phyloP scores from a whole-genome alignment of 1,140 invertebrate species.

The Elysia chlorotica region DNA sequence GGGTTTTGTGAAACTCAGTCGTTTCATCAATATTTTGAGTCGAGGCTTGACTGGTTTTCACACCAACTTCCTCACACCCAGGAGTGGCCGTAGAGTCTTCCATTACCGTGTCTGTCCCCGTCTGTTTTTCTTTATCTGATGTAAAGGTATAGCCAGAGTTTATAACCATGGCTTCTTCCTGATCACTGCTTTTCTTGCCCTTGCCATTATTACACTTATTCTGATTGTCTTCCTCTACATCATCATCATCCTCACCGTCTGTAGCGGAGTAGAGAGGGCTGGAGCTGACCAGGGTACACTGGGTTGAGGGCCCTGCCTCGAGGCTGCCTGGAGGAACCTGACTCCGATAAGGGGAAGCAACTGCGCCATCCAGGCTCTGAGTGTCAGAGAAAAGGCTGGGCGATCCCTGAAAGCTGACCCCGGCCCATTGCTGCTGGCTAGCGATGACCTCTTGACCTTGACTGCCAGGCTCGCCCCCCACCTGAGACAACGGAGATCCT shows the following conservation, averaged over 20 bases:
- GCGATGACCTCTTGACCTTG: too few relatives aligned
- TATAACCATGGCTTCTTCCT: not conserved
- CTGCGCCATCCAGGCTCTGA: not conserved
- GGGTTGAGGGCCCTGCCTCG: not conserved
- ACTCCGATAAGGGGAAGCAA: not conserved
- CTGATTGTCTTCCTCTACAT: not conserved
- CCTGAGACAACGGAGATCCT: too few relatives aligned
- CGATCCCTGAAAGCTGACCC: too few relatives aligned
- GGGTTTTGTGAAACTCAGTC: too few relatives aligned
- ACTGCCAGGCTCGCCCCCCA: too few relatives aligned
- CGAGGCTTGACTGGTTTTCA: too few relatives aligned
- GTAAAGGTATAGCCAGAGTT: not conserved
- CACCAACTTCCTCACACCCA: not conserved
- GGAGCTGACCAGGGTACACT: not conserved
- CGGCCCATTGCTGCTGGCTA: too few relatives aligned
- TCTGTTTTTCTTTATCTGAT: not conserved
- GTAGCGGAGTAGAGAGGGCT: slow-evolving; percentile 9
- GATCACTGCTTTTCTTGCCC: too few relatives aligned
- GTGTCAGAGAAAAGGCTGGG: slow-evolving; percentile 1
- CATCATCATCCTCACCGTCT: slow-evolving; percentile 17
- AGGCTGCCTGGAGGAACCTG: not conserved
- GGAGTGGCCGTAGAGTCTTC: not conserved
- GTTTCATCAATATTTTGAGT: too few relatives aligned
- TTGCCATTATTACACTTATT: not conserved
- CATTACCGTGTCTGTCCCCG: not conserved